phyloP scores from a whole-genome alignment of 2,113 vertebrate species.

The Salvelinus alpinus region DNA sequence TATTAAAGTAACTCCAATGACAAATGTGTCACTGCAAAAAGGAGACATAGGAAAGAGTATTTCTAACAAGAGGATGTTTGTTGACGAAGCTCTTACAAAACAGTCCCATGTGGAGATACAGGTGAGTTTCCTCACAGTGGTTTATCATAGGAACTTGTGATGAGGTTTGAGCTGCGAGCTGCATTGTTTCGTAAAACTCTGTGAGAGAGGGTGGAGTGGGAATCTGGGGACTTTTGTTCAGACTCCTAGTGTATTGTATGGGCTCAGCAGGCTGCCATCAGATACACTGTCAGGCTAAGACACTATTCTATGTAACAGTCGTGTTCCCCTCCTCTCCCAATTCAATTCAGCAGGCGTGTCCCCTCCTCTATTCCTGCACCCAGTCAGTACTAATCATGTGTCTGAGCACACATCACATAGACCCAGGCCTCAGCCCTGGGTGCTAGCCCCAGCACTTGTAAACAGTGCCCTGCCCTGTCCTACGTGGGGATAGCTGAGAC shows the following conservation, averaged over 20 bases:
- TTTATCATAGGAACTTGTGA: conserved; percentile 20
- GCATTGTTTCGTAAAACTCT: conserved; percentile 49
- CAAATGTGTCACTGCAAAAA: no score
- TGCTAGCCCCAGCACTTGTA: conserved; percentile 50
- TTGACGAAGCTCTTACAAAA: conserved; percentile 45
- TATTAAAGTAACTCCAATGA: no score
- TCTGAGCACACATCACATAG: conserved; percentile 60
- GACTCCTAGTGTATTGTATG: conserved; percentile 77
- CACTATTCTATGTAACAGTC: conserved; percentile 63
- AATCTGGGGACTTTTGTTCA: conserved; percentile 40
- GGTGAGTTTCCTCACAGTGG: conserved; percentile 34
- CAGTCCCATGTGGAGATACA: not conserved
- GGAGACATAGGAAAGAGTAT: not conserved
- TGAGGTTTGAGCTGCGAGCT: not conserved
- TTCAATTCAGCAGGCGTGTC: conserved; percentile 33
- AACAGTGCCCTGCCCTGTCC: conserved; percentile 57
- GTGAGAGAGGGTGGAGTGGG: conserved; percentile 41
- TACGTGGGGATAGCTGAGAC: conserved; percentile 57
- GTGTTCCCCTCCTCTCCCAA: no score
- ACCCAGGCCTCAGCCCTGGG: conserved; percentile 30
- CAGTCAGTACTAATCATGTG: conserved; percentile 48
- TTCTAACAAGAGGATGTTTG: conserved; percentile 1
- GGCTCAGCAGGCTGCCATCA: conserved; percentile 78
- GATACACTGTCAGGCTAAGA: conserved; percentile 55
- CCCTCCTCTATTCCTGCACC: conserved; percentile 20